Base-by-base conservation (phyloP, 2,888 invertebrate species). In the Drepanosiphum platanoidis region DNA sequence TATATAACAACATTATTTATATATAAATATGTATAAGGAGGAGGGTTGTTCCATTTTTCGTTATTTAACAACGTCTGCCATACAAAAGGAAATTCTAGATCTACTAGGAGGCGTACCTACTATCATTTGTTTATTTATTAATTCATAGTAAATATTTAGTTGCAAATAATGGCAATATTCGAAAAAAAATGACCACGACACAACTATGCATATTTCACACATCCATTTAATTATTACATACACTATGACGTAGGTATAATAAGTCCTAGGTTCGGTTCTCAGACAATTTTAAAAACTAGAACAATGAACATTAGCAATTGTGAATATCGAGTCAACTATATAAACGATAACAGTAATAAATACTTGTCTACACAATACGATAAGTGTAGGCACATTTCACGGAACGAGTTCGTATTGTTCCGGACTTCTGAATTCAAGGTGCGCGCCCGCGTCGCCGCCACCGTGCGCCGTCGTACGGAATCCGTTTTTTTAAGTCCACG, bases 401-500 rank as follows among this genome's bases (percentile, higher is more conserved):
- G 39, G 52, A 80, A 80, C 68, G 9, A 64, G 27, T 79, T 32
- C 18, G 36, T 70, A 70, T 52, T 80, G 81, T 81, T 81, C 71
- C 71, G 81, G 71, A 61, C 30, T 15, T 39, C 39, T 81, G 39
- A n/a, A 58, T 70, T 39, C 70, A 27, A 80, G 68, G 46, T 79
- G 32, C 79, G 46, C 66, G 27, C 34, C 58, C 34, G 58, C 15
- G 34, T 13, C n/a, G 27, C 27, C n/a, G 36, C 22, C 39, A 18
- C 1, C 30, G 46, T 3, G 46, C 46, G 42, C 52, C 30, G 30
- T 46, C 46, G 15, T 46, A 18, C 46, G 79, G 79, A 68, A 80
- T 80, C 52, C 70, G 81, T 81, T 81, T 70, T 71, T 30, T 39
- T 1, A 32, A 81, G 81, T 81, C 81, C 58, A 61, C 39, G 36